phyloP scores from a whole-genome alignment of 1,140 invertebrate species.

The Ctenoplectra terminalis region DNA sequence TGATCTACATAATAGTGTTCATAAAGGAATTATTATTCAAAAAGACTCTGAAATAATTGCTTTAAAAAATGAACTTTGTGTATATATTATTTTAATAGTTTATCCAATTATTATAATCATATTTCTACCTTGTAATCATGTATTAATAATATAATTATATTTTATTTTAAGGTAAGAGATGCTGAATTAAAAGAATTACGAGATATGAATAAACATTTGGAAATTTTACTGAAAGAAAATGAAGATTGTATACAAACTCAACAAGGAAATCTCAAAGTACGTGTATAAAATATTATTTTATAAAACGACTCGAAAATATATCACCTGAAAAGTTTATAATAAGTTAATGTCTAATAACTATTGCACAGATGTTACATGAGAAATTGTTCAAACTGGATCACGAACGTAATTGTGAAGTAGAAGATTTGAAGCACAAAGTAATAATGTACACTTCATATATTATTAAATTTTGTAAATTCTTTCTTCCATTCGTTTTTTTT shows the following conservation, averaged over 20 bases:
- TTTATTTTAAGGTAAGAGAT: conserved; percentile 61
- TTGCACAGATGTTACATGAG: conserved; percentile 54
- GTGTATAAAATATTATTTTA: conserved; percentile 14
- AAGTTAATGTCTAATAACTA: conserved; percentile 42
- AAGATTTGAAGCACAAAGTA: conserved; percentile 63
- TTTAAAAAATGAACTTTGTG: conserved; percentile 69
- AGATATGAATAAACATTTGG: conserved; percentile 54
- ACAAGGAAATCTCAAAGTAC: conserved; percentile 58
- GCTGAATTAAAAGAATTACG: conserved; percentile 67
- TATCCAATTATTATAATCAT: conserved; percentile 1
- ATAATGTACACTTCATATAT: not conserved
- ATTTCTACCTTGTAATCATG: not conserved
- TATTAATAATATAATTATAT: conserved; percentile 4
- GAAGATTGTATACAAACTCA: conserved; percentile 47
- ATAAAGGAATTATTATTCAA: conserved; percentile 66
- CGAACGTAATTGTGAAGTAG: conserved; percentile 46
- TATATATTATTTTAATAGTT: conserved; percentile 34
- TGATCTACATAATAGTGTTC: conserved; percentile 24
- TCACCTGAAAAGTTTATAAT: too few relatives aligned
- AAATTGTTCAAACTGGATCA: conserved; percentile 34
- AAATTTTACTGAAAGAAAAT: conserved; percentile 52
- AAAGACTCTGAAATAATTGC: conserved; percentile 74
- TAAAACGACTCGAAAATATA: not conserved
- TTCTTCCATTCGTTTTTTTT: not conserved
- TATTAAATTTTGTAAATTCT: not conserved